These are phyloP conservation scores for Monochamus saltuarius DNA, from an alignment of 1,140 invertebrate genomes.

Conservation along the genomic window DNA sequence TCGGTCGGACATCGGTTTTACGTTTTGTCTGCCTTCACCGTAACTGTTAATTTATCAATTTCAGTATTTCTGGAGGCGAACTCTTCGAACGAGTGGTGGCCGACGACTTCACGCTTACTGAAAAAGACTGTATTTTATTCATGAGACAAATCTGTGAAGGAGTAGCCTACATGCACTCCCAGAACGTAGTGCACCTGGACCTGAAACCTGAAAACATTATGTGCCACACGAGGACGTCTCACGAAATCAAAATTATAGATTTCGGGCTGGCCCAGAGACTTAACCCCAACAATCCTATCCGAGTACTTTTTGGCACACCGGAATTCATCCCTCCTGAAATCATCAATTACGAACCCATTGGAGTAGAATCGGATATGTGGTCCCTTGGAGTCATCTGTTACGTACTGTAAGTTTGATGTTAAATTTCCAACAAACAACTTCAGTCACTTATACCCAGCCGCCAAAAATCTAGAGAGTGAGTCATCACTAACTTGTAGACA, in stretches of 20 bases:
- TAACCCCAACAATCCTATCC: conserved; percentile 66
- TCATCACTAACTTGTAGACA: no score
- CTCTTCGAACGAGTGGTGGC: conserved; percentile 89
- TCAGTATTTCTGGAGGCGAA: conserved; percentile 87
- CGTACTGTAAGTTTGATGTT: conserved; percentile 73
- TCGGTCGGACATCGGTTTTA: no score
- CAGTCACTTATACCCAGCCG: no score
- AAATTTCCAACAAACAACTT: conserved; percentile 13
- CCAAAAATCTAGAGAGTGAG: no score
- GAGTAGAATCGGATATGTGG: conserved; percentile 90
- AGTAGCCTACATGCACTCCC: conserved; percentile 85
- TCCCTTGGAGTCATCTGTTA: conserved; percentile 91
- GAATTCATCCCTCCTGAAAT: conserved; percentile 95
- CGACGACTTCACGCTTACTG: conserved; percentile 89
- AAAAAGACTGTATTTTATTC: conserved; percentile 88
- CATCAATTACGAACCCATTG: conserved; percentile 87
- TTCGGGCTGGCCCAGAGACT: conserved; percentile 85
- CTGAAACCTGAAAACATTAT: conserved; percentile 95
- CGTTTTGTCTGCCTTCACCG: neutral
- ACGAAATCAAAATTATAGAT: conserved; percentile 87
- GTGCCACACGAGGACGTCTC: conserved; percentile 77
- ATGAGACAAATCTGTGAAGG: conserved; percentile 89
- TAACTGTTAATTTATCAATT: conserved; percentile 1
- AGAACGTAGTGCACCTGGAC: conserved; percentile 85
- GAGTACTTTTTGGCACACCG: conserved; percentile 87